A percentile compares a stretch with the other conserved stretches of the same genome.
Evolutionary conservation across 2,888 invertebrate genomes (phyloP).

Genomic region (Drosophila mimetica): DNA sequence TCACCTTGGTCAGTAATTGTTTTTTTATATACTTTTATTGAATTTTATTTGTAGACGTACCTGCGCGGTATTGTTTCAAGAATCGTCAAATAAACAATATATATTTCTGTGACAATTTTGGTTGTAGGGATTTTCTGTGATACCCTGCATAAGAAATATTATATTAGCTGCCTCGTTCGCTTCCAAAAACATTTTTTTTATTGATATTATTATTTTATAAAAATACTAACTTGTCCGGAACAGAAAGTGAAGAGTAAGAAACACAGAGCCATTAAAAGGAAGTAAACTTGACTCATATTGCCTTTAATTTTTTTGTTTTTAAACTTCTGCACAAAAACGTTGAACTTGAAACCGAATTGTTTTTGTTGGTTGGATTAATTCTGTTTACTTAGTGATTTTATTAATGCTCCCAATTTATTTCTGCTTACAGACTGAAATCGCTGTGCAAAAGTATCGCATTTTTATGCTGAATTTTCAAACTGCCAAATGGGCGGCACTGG

Average conservation of each 20-base stretch:
- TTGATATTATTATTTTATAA: neutral
- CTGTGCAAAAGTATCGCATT: conserved; percentile 67
- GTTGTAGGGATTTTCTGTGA: conserved; percentile 6
- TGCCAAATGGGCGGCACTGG: conserved; percentile 53
- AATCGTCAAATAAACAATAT: neutral
- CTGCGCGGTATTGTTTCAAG: too few relatives aligned
- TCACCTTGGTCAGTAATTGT: too few relatives aligned
- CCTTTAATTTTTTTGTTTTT: neutral
- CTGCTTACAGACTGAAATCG: conserved; percentile 73
- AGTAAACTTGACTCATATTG: conserved; percentile 1
- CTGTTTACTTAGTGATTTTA: conserved; percentile 38
- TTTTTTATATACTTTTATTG: too few relatives aligned
- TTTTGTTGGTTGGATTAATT: conserved; percentile 20
- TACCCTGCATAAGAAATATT: conserved; percentile 1
- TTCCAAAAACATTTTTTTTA: neutral
- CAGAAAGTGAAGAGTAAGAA: neutral
- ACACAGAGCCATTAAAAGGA: neutral
- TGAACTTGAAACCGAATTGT: conserved; percentile 34
- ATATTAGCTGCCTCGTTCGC: neutral
- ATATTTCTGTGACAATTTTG: conserved; percentile 4
- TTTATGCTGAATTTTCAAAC: conserved; percentile 75
- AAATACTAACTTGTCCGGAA: conserved; percentile 4
- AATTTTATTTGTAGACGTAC: too few relatives aligned
- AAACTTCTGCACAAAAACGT: conserved; percentile 5
- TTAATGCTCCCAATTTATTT: conserved; percentile 48